A percentile compares a stretch with the other conserved stretches of the same genome.
These are phyloP conservation scores for Eublepharis macularius DNA, from an alignment of 2,113 vertebrate species.

Conservation along the genomic window DNA sequence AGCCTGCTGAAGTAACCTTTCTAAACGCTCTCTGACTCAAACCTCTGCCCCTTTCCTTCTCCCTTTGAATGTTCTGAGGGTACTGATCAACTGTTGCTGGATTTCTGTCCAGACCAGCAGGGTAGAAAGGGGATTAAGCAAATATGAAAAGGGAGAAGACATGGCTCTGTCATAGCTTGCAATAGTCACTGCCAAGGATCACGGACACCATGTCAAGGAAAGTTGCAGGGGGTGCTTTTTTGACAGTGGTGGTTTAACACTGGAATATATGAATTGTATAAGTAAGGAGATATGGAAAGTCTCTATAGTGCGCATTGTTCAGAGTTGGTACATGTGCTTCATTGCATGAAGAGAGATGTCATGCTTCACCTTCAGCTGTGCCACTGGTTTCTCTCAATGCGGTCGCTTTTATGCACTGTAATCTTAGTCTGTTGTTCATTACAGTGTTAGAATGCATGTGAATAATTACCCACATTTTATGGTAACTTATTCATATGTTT, in stretches of 20 bases:
- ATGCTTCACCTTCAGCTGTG: neutral
- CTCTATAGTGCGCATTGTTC: neutral
- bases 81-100: too few species aligned
- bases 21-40: too few species aligned
- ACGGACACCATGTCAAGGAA: neutral
- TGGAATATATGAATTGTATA: neutral
- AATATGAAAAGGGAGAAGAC: too few species aligned
- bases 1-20: too few species aligned
- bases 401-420: neutral
- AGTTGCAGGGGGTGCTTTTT: neutral
- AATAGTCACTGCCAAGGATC: neutral
- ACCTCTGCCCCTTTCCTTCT: too few species aligned
- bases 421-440: slow-evolving; percentile 30
- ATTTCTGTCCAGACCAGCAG: too few species aligned
- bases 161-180: too few species aligned
- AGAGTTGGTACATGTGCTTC: neutral
- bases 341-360: neutral
- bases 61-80: too few species aligned
- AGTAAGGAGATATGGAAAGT: neutral
- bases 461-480: slow-evolving; percentile 48
- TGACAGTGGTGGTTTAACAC: neutral
- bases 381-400: neutral
- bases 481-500: slow-evolving; percentile 62
- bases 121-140: too few species aligned
- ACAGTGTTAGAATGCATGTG: slow-evolving; percentile 42